Base-by-base conservation (phyloP, 2,888 invertebrate species). In the Xylota sylvarum region DNA sequence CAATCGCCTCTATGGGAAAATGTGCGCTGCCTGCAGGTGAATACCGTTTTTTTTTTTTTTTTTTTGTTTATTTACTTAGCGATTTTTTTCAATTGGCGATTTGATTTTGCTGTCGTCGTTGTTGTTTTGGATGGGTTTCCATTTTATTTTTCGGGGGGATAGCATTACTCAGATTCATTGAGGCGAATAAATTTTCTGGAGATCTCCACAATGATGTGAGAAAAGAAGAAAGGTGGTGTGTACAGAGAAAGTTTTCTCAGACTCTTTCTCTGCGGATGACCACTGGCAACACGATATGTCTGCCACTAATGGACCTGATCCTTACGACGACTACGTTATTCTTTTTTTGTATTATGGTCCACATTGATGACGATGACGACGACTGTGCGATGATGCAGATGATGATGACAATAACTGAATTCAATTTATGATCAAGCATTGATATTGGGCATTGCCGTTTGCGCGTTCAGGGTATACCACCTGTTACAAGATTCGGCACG, bases 401-500 rank as follows among this genome's bases (percentile, higher is more conserved):
- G 78, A 84, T 52, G 70, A 85, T 70, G 84, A 80, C 84, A 76
- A 76, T 85, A 70, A 56, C 60, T 64, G 79, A 70, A 76, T 64
- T 80, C 52, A 76, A 80, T 76, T 81, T 76, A 81, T 65, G 80
- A 76, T 72, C 65, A 65, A 70, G 30, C 65, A 65, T 52, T 84
- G 62, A 79, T 80, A 76, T 64, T 37, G 35, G 32, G 10, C 32
- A 35, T 69, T 50, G 43, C 35, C 17, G 62, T 40, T 35, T 52
- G 40, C 65, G 56, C 50, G 48, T n/a, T 43, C 58, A 50, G 32
- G 14, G 19, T 76, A 40, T 32, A 70, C 64, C 76, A 80, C 65
- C 80, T 85, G 80, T 60, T 80, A 2, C 37, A 55, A 65, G 76
- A 85, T 80, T 72, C 65, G 76, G 85, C 85, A 85, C 85, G 85